phyloP scores from a whole-genome alignment of 2,797 vertebrate genomes.

The Ctenopoma multispine region DNA sequence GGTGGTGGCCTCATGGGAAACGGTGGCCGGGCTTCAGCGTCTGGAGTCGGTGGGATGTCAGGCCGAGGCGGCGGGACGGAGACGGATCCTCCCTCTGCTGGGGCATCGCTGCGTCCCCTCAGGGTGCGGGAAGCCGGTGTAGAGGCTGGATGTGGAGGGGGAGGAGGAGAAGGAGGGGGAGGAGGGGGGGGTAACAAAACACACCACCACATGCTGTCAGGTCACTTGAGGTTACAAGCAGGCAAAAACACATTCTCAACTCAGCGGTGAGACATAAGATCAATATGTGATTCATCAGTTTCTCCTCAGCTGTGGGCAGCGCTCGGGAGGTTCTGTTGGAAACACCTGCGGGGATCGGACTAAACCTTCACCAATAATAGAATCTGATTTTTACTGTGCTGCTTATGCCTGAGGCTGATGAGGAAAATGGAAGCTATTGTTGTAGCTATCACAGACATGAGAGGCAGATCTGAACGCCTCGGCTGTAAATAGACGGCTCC shows the following conservation, averaged over 20 bases:
- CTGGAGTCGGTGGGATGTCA: slow-evolving; percentile 53
- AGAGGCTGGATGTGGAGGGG: slow-evolving; percentile 37
- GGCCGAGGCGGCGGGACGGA: slow-evolving; percentile 65
- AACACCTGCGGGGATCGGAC: slow-evolving; percentile 6
- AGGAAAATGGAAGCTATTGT: slow-evolving; percentile 70
- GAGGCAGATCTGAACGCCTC: slow-evolving; percentile 39
- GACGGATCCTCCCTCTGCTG: slow-evolving; percentile 63
- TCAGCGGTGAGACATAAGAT: slow-evolving; percentile 45
- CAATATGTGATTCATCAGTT: slow-evolving; percentile 65
- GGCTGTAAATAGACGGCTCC: slow-evolving; percentile 61
- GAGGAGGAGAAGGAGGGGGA: too few relatives aligned
- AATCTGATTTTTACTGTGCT: slow-evolving; percentile 28
- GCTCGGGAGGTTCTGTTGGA: slow-evolving; percentile 8
- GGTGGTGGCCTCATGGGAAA: slow-evolving; percentile 83
- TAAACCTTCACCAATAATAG: slow-evolving; percentile 28
- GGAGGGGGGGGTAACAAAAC: slow-evolving; percentile 22
- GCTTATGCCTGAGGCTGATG: slow-evolving; percentile 55
- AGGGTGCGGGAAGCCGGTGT: slow-evolving; percentile 44
- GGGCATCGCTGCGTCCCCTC: slow-evolving; percentile 74
- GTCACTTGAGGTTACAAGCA: slow-evolving; percentile 67
- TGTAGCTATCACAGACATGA: slow-evolving; percentile 61
- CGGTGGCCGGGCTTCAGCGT: slow-evolving; percentile 65
- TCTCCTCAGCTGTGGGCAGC: slow-evolving; percentile 32
- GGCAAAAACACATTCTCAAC: slow-evolving; percentile 48
- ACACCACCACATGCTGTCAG: slow-evolving; percentile 53